Evolutionary conservation across 2,888 invertebrate species (phyloP).

Genomic region (Ophraella communa): DNA sequence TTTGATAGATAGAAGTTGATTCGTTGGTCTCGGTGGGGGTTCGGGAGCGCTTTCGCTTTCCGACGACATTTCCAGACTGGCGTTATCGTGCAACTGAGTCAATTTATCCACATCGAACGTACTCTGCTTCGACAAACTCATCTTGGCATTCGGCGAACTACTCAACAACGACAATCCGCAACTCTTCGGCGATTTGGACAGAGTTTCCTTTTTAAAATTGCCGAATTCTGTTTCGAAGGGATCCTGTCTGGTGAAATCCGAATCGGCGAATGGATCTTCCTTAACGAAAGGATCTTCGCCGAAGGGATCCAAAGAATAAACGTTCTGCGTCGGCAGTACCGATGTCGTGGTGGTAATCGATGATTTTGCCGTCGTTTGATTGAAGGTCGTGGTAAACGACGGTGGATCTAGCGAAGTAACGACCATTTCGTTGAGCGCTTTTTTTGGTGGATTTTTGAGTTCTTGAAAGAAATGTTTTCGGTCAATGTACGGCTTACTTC

Average conservation of each 20-base stretch:
- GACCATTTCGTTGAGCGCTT: slow-evolving; percentile 86
- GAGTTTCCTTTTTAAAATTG: slow-evolving; percentile 36
- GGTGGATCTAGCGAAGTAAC: slow-evolving; percentile 37
- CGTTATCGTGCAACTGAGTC: slow-evolving; percentile 52
- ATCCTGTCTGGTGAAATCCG: slow-evolving; percentile 65
- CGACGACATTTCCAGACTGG: slow-evolving; percentile 55
- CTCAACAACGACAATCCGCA: slow-evolving; percentile 38
- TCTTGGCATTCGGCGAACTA: slow-evolving; percentile 53
- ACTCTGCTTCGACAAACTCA: slow-evolving; percentile 45
- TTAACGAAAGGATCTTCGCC: slow-evolving; percentile 78
- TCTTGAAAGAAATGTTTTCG: slow-evolving; percentile 97
- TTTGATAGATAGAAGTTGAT: slow-evolving; percentile 67
- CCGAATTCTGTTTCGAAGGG: slow-evolving; percentile 65
- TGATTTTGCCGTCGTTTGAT: slow-evolving; percentile 29
- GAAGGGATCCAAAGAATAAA: slow-evolving; percentile 68
- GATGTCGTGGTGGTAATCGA: slow-evolving; percentile 21
- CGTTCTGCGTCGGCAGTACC: slow-evolving; percentile 42
- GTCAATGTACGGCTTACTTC: slow-evolving; percentile 91
- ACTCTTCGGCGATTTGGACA: slow-evolving; percentile 50
- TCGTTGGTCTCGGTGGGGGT: slow-evolving; percentile 73
- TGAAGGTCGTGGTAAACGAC: slow-evolving; percentile 38
- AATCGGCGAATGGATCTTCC: slow-evolving; percentile 70
- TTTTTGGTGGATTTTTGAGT: slow-evolving; percentile 92
- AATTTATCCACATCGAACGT: slow-evolving; percentile 52
- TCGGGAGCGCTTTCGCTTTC: slow-evolving; percentile 64